Conservation (phyloP, 2,113 vertebrate genomes). For the Lasiurus cinereus region DNA sequence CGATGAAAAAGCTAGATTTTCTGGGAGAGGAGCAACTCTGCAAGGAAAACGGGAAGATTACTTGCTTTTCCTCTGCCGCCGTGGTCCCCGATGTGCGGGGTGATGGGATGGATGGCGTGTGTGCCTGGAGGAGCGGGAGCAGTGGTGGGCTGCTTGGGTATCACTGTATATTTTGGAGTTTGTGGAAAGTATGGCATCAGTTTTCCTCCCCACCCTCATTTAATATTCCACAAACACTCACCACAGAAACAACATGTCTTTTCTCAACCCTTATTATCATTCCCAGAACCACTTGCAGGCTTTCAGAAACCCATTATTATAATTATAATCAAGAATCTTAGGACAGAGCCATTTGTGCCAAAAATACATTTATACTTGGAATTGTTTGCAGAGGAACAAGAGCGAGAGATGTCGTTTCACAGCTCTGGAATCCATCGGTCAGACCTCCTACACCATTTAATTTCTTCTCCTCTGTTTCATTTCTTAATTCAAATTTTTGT, state of each 20-base stretch:
- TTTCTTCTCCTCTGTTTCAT: constrained; percentile 67
- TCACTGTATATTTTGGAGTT: constrained; percentile 85
- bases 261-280: constrained; percentile 86
- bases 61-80: neutral
- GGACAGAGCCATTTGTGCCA: constrained; percentile 87
- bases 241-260: constrained; percentile 84
- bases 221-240: constrained; percentile 86
- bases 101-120: neutral
- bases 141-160: constrained; percentile 64
- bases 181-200: constrained; percentile 74
- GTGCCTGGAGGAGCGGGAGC: constrained; percentile 18
- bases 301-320: constrained; percentile 90
- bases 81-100: neutral
- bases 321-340: constrained; percentile 89
- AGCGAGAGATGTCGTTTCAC: constrained; percentile 55
- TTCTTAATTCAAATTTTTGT: constrained; percentile 76
- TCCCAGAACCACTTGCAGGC: constrained; percentile 85
- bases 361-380: constrained; percentile 83
- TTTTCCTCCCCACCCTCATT: constrained; percentile 82
- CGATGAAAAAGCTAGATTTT: neutral
- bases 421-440: constrained; percentile 60
- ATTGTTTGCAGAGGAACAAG: constrained; percentile 76
- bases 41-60: neutral
- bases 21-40: constrained; percentile 54
- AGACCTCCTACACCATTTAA: constrained; percentile 59